Percentiles rank a stretch among this genome's conserved stretches.
phyloP scores from a whole-genome alignment of 2,797 vertebrate species.

The Siniperca obscura region DNA sequence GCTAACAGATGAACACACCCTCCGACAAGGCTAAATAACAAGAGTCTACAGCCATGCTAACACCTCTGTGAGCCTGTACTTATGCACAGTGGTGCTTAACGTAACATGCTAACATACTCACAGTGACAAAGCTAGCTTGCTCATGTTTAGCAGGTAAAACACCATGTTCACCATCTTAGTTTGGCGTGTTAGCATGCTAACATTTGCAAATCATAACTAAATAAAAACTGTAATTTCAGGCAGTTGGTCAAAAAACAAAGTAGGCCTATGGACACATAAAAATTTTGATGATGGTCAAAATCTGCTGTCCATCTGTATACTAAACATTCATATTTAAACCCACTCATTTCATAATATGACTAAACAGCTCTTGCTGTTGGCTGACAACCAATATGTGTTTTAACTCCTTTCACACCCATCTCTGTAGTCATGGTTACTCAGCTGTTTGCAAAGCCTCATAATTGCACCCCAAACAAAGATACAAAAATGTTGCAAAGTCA shows the following conservation, averaged over 20 bases:
- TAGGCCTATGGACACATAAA: too few relatives aligned
- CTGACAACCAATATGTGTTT: background rate
- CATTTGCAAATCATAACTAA: too few relatives aligned
- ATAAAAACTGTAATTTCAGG: background rate
- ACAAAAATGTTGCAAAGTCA: background rate
- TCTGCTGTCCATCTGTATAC: background rate
- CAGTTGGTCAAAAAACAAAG: background rate
- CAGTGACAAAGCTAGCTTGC: too few relatives aligned
- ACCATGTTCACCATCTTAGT: too few relatives aligned
- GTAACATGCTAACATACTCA: background rate
- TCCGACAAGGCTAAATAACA: conserved; percentile 1
- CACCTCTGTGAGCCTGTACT: background rate
- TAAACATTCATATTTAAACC: conserved; percentile 1
- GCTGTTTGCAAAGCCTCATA: background rate
- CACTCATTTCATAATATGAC: background rate
- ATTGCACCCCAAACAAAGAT: background rate
- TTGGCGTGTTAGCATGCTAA: too few relatives aligned
- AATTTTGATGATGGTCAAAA: background rate
- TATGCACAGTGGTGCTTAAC: background rate
- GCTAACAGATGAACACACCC: background rate
- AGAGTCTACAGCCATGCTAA: conserved; percentile 4
- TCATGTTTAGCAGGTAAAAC: background rate
- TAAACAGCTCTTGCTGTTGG: background rate
- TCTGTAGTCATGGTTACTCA: background rate
- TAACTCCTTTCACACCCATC: background rate